Percentiles rank a stretch among this genome's conserved stretches.
Evolutionary conservation across 1,140 invertebrate genomes (phyloP).

Genomic region (Brachystomella parvula): DNA sequence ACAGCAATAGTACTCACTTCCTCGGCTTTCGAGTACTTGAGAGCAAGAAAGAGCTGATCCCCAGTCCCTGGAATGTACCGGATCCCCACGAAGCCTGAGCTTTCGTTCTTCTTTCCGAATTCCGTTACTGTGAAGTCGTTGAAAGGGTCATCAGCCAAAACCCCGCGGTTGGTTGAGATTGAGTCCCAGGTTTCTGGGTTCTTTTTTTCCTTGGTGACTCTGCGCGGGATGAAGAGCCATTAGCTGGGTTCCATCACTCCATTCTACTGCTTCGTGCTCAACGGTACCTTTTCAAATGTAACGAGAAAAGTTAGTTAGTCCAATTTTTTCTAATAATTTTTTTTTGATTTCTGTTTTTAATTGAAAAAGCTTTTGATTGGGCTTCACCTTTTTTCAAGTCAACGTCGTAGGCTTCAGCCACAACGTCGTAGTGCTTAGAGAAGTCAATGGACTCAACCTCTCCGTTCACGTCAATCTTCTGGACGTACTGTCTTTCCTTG

Average conservation of each 20-base stretch:
- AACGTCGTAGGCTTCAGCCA: slow-evolving; percentile 52
- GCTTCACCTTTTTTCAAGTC: not conserved
- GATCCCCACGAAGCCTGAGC: slow-evolving; percentile 92
- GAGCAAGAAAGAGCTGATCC: slow-evolving; percentile 79
- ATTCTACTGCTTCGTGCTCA: slow-evolving; percentile 88
- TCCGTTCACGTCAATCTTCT: slow-evolving; percentile 69
- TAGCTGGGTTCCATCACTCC: slow-evolving; percentile 72
- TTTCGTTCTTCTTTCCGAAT: slow-evolving; percentile 59
- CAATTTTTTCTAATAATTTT: no score
- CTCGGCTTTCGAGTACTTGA: slow-evolving; percentile 74
- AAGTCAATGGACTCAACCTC: slow-evolving; percentile 71
- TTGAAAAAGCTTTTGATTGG: not conserved
- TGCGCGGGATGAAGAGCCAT: slow-evolving; percentile 91
- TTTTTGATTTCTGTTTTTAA: no score
- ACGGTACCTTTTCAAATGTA: slow-evolving; percentile 78
- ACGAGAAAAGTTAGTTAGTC: no score
- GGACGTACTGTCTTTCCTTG: slow-evolving; percentile 57
- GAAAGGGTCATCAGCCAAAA: slow-evolving; percentile 76
- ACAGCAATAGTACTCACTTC: slow-evolving; percentile 84
- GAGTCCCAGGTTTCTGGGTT: slow-evolving; percentile 83
- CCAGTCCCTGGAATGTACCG: slow-evolving; percentile 89
- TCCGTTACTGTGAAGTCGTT: slow-evolving; percentile 54
- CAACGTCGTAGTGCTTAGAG: slow-evolving; percentile 52
- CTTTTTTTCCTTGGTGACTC: slow-evolving; percentile 76
- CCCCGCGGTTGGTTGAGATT: slow-evolving; percentile 80